Evolutionary conservation across 1,140 invertebrate genomes (phyloP).

Genomic region (Pachypeltis micranthus): DNA sequence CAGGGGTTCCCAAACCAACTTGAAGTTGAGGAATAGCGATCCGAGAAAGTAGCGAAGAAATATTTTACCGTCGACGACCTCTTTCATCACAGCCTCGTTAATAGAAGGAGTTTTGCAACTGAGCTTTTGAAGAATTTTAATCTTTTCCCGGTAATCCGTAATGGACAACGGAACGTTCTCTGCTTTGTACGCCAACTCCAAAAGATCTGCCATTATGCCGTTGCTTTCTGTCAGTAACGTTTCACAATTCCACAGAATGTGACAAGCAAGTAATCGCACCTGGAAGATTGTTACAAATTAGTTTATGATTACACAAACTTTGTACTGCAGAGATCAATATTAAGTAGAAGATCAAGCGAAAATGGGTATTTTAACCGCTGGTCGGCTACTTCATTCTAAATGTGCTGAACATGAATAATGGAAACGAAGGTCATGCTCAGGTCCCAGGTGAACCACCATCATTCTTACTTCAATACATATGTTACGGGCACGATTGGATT

Average conservation of each 20-base stretch:
- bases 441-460: too few relatives aligned
- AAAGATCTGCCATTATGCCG: slow-evolving; percentile 34
- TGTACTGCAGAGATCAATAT: too few relatives aligned
- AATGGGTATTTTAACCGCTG: too few relatives aligned
- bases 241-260: slow-evolving; percentile 60
- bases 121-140: slow-evolving; percentile 60
- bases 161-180: slow-evolving; percentile 55
- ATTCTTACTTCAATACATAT: too few relatives aligned
- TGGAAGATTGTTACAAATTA: slow-evolving; percentile 27
- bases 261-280: slow-evolving; percentile 52
- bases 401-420: too few relatives aligned
- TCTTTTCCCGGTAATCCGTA: slow-evolving; percentile 62
- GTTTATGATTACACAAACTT: too few relatives aligned
- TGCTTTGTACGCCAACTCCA: slow-evolving; percentile 52
- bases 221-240: slow-evolving; percentile 34
- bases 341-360: too few relatives aligned
- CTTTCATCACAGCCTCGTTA: background rate
- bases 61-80: slow-evolving; percentile 23
- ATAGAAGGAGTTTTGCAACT: slow-evolving; percentile 30
- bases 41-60: slow-evolving; percentile 68
- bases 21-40: slow-evolving; percentile 74
- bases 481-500: background rate
- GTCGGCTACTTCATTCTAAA: too few relatives aligned
- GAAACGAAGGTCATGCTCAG: too few relatives aligned
- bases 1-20: slow-evolving; percentile 75